phyloP scores from a whole-genome alignment of 2,888 invertebrate genomes.

The Acanthoscelides obtectus region DNA sequence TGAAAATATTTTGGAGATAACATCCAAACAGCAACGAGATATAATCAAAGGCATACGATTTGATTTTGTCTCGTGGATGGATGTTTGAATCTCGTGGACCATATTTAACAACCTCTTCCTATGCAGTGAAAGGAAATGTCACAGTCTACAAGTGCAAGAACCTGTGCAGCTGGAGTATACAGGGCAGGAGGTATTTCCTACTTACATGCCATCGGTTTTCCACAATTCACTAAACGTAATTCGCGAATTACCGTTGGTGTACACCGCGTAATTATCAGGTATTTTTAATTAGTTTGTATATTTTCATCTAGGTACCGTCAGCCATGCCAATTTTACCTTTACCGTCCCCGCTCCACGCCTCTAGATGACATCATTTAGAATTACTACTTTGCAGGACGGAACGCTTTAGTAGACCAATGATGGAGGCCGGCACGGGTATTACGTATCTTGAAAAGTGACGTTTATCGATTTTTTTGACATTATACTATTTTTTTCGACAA shows the following conservation, averaged over 20 bases:
- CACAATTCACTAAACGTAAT: slow-evolving; percentile 11
- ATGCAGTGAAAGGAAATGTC: slow-evolving; percentile 42
- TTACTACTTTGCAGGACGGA: neutral
- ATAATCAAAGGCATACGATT: no score
- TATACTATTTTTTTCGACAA: no score
- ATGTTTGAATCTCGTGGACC: slow-evolving; percentile 2
- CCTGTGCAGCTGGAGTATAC: slow-evolving; percentile 30
- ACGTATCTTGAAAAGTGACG: no score
- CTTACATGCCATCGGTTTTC: slow-evolving; percentile 5
- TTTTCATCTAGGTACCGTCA: slow-evolving; percentile 33
- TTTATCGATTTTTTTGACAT: no score
- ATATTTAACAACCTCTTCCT: slow-evolving; percentile 21
- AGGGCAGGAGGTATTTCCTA: slow-evolving; percentile 4
- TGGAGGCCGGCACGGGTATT: no score
- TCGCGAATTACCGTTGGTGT: slow-evolving; percentile 9
- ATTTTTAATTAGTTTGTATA: slow-evolving; percentile 27
- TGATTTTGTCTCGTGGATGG: no score
- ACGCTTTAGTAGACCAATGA: neutral
- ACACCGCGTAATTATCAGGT: slow-evolving; percentile 9
- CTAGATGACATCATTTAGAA: slow-evolving; percentile 17
- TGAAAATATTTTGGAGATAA: no score
- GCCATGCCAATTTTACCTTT: slow-evolving; percentile 46
- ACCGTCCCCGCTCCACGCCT: slow-evolving; percentile 33
- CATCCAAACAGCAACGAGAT: no score
- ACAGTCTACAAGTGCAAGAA: slow-evolving; percentile 41